Evolutionary conservation across 2,113 vertebrate genomes (phyloP), one percentile per base, ranked within the genome.

Genomic region (Perognathus longimembris): DNA sequence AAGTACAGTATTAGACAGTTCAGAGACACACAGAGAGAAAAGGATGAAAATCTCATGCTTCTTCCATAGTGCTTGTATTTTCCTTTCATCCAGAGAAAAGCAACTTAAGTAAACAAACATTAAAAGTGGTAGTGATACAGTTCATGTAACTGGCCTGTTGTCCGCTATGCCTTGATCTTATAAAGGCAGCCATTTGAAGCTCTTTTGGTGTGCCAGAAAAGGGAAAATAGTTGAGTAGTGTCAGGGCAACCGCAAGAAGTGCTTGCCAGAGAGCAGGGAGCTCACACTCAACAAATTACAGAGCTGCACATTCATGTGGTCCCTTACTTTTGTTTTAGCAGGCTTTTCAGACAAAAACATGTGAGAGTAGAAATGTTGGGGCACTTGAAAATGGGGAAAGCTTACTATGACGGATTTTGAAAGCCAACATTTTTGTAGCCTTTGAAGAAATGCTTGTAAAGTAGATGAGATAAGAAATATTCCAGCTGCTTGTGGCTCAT

Each of bases 1-100:
- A 97, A 96, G 82, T 89, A 67, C 22, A 89, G 81, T 88, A 32
- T 17, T 88, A 45, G 54, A 77, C 59, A 95, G n/a, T 84, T 92
- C 24, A 77, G 0, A 71, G 71, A 76, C 18, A 75, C 67, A 88
- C n/a, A 94, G 20, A 36, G 21, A 30, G 12, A 34, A 61, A 67
- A 59, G 75, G 11, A 89, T 93, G 77, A 82, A 90, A 92, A 88
- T 67, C 82, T 54, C 71, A 42, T 64, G 50, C 95, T 94, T 76
- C 28, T 17, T 75, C 36, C 21, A 50, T 21, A 57, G 50, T 18
- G 42, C 79, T 85, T 85, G 38, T 24, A 28, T 83, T 96, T 80
- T 69, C 84, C 92, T 96, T 74, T 89, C 88, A 38, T 24, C 40
- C n/a, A 28, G 93, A 94, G 77, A 93, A 84, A 83, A 89, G 71